Evolutionary conservation across 1,140 invertebrate genomes (phyloP).

Genomic region (Branchinecta lindahli): DNA sequence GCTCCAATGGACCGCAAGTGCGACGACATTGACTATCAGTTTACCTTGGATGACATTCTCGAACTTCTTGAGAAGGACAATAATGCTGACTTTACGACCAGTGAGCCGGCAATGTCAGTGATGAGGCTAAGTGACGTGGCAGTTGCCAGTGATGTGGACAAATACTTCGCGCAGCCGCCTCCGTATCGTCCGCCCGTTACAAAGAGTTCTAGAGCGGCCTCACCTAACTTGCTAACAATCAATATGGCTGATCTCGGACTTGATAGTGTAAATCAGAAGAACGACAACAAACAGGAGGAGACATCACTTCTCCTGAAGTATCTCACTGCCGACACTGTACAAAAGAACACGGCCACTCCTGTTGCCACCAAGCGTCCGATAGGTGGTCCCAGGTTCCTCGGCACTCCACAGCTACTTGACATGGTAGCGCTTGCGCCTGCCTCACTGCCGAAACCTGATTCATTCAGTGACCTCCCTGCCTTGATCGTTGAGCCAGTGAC

Average conservation of each 20-base stretch:
- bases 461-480: not conserved
- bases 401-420: not conserved
- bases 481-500: not conserved
- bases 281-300: not conserved
- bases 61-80: too few relatives aligned
- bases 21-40: too few relatives aligned
- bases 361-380: too few relatives aligned
- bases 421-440: not conserved
- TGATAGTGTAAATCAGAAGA: not conserved
- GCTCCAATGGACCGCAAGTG: too few relatives aligned
- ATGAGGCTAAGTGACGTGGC: too few relatives aligned
- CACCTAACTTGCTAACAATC: not conserved
- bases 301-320: not conserved
- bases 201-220: too few relatives aligned
- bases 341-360: not conserved
- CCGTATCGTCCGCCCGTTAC: too few relatives aligned
- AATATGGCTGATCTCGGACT: constrained; percentile 2
- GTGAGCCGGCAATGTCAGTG: too few relatives aligned
- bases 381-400: not conserved
- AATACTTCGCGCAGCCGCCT: too few relatives aligned
- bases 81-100: too few relatives aligned
- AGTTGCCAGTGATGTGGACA: too few relatives aligned
- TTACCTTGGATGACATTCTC: too few relatives aligned
- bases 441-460: not conserved
- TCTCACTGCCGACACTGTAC: not conserved